Evolutionary conservation across 2,888 invertebrate genomes (phyloP), one percentile per base, ranked within the genome.

Genomic region (Trilocha varians): DNA sequence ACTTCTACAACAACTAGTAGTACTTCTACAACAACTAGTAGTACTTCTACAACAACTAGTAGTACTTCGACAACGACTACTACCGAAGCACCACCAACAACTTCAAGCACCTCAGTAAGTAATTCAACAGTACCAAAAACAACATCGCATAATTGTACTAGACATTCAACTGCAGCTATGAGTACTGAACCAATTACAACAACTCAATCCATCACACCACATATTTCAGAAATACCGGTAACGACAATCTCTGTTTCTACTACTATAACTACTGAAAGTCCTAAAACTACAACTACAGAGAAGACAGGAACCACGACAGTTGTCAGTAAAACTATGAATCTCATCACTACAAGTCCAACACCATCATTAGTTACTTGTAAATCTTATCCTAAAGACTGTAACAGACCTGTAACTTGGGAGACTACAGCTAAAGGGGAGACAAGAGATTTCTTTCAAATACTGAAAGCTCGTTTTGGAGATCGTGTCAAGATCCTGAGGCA

Each of bases 391-490:
- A 47, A 65, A 36, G 45, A 64, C 16, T 84, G 83, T 40, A 46
- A 65, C n/a, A 46, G 60, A 32, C 82, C 79, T 1, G 38, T 41
- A 1, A 70, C 71, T 1, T 84, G 84, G 84, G 78, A 78, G 45
- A 82, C 80, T 0, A 83, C 84, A n/a, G 38, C 48, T 1, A 43
- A 47, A 33, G 75, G 73, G 1, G 83, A 84, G 57, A 72, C 61
- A 0, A 70, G 79, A 52, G 83, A 84, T 43, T 78, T 78, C 37
- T 71, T 60, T 17, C 72, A 72, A 57, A 70, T 83, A 45, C 49
- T 83, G 3, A 70, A 50, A 48, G 62, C 65, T 13, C 58, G 61
- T 8, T 80, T 54, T 42, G 78, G 80, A 0, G 50, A 65, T 41
- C 54, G 60, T 32, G 49, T 75, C 0, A 62, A 53, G 42, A 11